Evolutionary conservation across 2,888 invertebrate species (phyloP).

Genomic region (Brassicogethes aeneus): DNA sequence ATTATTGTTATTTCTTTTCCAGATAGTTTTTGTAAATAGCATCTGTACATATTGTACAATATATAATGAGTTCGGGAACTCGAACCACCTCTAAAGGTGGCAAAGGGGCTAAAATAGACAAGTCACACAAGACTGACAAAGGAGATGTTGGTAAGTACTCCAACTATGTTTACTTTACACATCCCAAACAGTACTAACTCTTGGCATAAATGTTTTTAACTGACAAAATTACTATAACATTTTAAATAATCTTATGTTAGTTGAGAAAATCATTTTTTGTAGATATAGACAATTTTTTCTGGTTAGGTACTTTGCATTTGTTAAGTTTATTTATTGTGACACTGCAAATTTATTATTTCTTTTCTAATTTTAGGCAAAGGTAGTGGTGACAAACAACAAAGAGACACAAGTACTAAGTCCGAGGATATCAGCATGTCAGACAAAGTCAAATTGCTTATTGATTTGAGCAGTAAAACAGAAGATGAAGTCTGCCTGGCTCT

Average conservation of each 20-base stretch:
- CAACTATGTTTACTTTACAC: too few species aligned
- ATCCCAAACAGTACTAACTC: too few species aligned
- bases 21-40: conserved; percentile 70
- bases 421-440: conserved; percentile 53
- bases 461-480: conserved; percentile 81
- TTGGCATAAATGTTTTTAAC: too few species aligned
- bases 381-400: too few species aligned
- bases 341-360: too few species aligned
- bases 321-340: too few species aligned
- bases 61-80: conserved; percentile 62
- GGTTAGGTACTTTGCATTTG: too few species aligned
- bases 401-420: too few species aligned
- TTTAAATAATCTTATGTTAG: conserved; percentile 5
- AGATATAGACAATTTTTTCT: too few species aligned
- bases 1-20: conserved; percentile 37
- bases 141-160: conserved; percentile 32
- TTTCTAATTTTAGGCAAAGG: too few species aligned
- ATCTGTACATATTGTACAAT: conserved; percentile 67
- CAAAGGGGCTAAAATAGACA: conserved; percentile 38
- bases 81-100: conserved; percentile 61
- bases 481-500: conserved; percentile 89
- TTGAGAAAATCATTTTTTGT: conserved; percentile 34
- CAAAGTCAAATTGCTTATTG: conserved; percentile 77
- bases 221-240: too few species aligned
- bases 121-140: conserved; percentile 39